phyloP scores from a whole-genome alignment of 2,888 invertebrate species.

The Terebella lapidaria region DNA sequence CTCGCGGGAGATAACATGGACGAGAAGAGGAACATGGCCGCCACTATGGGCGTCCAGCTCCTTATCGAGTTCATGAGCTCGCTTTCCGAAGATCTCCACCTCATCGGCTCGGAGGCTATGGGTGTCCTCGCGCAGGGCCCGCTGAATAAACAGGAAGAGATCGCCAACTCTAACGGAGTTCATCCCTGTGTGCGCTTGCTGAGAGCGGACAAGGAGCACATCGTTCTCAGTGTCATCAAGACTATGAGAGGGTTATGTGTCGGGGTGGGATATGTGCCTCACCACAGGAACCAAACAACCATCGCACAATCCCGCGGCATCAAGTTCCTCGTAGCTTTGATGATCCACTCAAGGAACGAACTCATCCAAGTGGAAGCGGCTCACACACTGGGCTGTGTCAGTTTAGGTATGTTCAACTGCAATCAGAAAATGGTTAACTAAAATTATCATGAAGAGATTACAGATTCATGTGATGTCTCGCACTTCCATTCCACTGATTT shows the following conservation, averaged over 20 bases:
- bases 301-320: constrained; percentile 44
- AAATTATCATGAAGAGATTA: no score
- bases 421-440: neutral
- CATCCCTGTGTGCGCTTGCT: constrained; percentile 41
- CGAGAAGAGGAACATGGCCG: constrained; percentile 43
- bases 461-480: no score
- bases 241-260: constrained; percentile 46
- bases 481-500: no score
- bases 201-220: constrained; percentile 42
- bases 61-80: constrained; percentile 48
- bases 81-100: constrained; percentile 44
- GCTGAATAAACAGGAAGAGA: constrained; percentile 38
- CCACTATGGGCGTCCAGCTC: constrained; percentile 41
- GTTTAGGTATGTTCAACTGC: constrained; percentile 39
- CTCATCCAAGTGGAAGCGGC: constrained; percentile 50
- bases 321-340: constrained; percentile 44
- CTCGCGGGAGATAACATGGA: constrained; percentile 44
- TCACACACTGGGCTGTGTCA: constrained; percentile 42
- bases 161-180: constrained; percentile 43
- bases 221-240: constrained; percentile 46
- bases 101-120: constrained; percentile 48
- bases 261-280: constrained; percentile 47
- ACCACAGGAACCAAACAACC: constrained; percentile 39
- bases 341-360: constrained; percentile 46
- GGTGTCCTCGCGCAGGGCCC: constrained; percentile 49